Percentiles rank a stretch among this genome's conserved stretches.
phyloP scores from a whole-genome alignment of 2,797 vertebrate genomes.

The Coluber constrictor region DNA sequence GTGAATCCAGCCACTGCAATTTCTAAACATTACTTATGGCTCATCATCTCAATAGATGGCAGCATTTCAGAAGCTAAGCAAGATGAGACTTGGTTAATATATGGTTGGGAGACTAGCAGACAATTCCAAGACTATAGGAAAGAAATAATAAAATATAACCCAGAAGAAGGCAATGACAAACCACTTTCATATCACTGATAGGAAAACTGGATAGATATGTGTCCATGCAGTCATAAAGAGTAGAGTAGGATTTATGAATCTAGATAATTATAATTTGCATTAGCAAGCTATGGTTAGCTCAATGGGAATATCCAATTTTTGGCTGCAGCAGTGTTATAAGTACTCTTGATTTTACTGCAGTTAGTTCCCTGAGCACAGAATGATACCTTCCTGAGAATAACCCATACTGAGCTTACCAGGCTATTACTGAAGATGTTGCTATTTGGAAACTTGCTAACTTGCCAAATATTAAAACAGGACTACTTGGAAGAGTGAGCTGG shows the following conservation, averaged over 20 bases:
- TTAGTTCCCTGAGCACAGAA: not conserved
- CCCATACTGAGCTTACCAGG: not conserved
- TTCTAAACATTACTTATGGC: not conserved
- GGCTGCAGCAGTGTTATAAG: not conserved
- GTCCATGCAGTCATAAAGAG: not conserved
- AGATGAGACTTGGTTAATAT: not conserved
- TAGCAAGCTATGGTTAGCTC: not conserved
- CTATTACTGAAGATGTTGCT: not conserved
- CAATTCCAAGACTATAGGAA: not conserved
- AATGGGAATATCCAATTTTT: not conserved
- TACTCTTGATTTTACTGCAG: not conserved
- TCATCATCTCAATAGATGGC: not conserved
- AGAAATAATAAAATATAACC: not conserved
- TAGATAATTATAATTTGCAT: not conserved
- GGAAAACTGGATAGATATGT: not conserved
- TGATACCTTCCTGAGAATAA: not conserved
- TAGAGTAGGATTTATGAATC: not conserved
- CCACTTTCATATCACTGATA: not conserved
- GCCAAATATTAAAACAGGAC: not conserved
- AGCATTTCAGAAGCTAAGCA: not conserved
- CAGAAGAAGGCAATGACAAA: not conserved
- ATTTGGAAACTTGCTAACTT: not conserved
- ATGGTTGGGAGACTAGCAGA: not conserved
- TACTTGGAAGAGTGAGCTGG: not conserved
- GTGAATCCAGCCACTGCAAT: not conserved